These are phyloP conservation scores for Phenganax stokvisi DNA, from an alignment of 92 coral and sea anemone species.

Conservation along the genomic window DNA sequence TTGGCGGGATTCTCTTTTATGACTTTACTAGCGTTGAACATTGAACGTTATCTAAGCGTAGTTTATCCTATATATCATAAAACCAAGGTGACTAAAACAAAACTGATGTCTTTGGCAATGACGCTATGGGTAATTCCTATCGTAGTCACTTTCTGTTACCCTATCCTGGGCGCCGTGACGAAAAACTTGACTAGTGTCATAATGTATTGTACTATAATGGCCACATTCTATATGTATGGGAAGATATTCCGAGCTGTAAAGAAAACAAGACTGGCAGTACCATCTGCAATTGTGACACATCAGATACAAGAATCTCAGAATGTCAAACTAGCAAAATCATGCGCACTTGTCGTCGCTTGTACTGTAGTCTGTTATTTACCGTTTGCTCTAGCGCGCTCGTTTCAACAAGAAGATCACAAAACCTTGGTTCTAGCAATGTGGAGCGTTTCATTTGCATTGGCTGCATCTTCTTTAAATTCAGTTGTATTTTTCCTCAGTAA, in stretches of 20 bases:
- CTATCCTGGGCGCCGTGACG: background rate
- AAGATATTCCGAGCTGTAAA: background rate
- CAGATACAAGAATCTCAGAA: background rate
- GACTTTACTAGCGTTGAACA: conserved; percentile 1
- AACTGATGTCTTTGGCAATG: background rate
- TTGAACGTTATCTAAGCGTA: conserved; percentile 10
- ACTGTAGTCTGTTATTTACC: conserved; percentile 13
- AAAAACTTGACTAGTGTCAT: background rate
- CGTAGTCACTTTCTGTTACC: background rate
- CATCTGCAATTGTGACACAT: too few species aligned
- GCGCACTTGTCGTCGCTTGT: conserved; percentile 13
- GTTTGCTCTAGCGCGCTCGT: background rate
- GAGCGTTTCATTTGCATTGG: background rate
- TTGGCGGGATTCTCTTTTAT: conserved; percentile 4
- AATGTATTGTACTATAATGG: background rate
- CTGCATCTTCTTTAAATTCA: background rate
- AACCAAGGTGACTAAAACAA: background rate
- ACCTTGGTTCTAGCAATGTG: background rate
- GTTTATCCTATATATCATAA: conserved; percentile 6
- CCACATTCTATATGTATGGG: background rate
- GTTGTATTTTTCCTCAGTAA: conserved; percentile 14
- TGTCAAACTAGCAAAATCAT: background rate
- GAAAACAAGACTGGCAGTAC: background rate
- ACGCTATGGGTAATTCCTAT: background rate
- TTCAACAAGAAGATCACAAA: background rate